Conservation (phyloP, 2,113 vertebrate genomes). For the Brevimyrus niger region DNA sequence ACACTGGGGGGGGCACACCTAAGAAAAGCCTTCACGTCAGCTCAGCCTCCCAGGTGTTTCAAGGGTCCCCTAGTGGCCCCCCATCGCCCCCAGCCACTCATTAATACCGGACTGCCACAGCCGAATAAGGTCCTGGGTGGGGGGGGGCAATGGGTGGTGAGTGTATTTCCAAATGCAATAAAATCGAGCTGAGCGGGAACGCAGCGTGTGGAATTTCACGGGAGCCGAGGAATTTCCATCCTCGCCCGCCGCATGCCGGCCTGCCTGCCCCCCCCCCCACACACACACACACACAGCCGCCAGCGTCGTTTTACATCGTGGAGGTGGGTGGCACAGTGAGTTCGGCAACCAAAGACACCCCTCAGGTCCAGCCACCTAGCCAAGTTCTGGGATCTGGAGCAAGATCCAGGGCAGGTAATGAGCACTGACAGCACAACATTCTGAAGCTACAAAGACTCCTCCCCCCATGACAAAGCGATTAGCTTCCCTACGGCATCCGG, state of each 20-base stretch:
- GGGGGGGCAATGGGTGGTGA: not conserved
- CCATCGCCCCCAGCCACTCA: not conserved
- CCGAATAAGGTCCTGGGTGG: not conserved
- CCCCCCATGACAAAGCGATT: slow-evolving; percentile 34
- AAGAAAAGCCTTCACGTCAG: not conserved
- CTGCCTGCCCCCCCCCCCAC: not conserved
- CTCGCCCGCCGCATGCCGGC: not conserved
- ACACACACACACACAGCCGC: no score
- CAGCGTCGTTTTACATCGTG: not conserved
- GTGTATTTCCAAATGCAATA: slow-evolving; percentile 44
- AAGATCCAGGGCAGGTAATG: not conserved
- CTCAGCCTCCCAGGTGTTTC: not conserved
- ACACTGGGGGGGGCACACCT: not conserved
- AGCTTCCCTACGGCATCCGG: slow-evolving; percentile 33
- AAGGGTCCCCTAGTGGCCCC: not conserved
- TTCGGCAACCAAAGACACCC: not conserved
- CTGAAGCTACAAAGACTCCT: not conserved
- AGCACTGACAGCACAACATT: not conserved
- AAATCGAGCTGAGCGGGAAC: slow-evolving; percentile 36
- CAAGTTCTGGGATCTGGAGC: not conserved
- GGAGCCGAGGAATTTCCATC: slow-evolving; percentile 53
- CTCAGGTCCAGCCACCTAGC: not conserved
- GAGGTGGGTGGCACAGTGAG: not conserved
- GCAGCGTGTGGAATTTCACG: slow-evolving; percentile 41
- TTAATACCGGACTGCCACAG: not conserved